Conservation (phyloP, 2,888 invertebrate genomes). For the Entomobrya proxima region DNA sequence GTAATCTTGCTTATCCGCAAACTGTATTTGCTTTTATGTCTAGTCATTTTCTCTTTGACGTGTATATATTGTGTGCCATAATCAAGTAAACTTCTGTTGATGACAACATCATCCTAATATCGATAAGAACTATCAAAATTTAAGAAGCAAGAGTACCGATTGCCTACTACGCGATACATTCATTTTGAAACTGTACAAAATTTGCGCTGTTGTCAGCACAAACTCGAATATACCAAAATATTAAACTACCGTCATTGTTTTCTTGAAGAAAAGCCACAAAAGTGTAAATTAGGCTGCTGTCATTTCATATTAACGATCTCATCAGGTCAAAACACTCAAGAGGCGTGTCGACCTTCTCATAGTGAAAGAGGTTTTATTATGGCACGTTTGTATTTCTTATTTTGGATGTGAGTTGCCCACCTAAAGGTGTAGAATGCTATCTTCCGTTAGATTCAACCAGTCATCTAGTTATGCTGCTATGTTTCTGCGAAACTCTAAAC, state of each 20-base stretch:
- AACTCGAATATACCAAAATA: neutral
- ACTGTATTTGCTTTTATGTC: neutral
- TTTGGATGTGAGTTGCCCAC: too few relatives aligned
- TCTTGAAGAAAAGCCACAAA: conserved; percentile 24
- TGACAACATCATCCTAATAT: conserved; percentile 38
- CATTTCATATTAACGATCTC: conserved; percentile 66
- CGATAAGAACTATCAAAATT: conserved; percentile 2
- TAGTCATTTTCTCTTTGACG: conserved; percentile 23
- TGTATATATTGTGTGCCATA: neutral
- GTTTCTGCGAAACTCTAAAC: too few relatives aligned
- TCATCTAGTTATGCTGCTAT: too few relatives aligned
- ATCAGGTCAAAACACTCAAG: conserved; percentile 67
- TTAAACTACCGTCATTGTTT: neutral
- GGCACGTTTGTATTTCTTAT: neutral
- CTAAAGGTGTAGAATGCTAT: too few relatives aligned
- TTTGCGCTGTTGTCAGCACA: neutral
- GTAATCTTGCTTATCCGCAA: neutral
- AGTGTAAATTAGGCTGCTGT: conserved; percentile 60
- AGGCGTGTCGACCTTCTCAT: conserved; percentile 45
- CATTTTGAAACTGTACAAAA: neutral
- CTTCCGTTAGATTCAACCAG: too few relatives aligned
- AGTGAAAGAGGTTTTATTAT: neutral
- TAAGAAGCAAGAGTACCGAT: too few relatives aligned
- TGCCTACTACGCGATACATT: too few relatives aligned
- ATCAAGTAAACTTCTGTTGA: conserved; percentile 53